Evolutionary conservation across 2,888 invertebrate species (phyloP).

Genomic region (Lymantria dispar): DNA sequence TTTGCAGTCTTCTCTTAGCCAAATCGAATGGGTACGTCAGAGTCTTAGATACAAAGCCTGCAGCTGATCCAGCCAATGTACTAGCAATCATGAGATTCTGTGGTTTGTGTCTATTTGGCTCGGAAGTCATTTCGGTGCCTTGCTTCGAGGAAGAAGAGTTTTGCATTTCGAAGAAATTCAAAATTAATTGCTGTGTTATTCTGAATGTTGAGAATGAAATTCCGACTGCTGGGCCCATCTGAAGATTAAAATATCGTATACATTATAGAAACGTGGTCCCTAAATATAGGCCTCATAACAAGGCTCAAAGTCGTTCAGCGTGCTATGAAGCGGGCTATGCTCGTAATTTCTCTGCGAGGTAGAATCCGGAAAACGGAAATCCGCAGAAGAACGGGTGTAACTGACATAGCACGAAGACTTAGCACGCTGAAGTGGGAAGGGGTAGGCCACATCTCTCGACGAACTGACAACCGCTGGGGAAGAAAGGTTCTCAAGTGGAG

Average conservation of each 20-base stretch:
- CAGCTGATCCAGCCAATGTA: constrained; percentile 83
- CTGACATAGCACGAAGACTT: too few relatives aligned
- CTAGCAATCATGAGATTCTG: constrained; percentile 57
- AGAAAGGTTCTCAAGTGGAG: too few relatives aligned
- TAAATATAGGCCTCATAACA: too few relatives aligned
- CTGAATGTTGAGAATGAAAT: constrained; percentile 63
- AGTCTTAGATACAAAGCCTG: constrained; percentile 90
- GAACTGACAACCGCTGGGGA: too few relatives aligned
- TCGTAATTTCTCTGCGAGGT: too few relatives aligned
- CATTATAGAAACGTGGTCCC: too few relatives aligned
- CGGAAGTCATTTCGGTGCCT: neutral
- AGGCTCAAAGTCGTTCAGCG: too few relatives aligned
- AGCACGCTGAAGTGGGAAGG: too few relatives aligned
- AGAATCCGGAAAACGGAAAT: too few relatives aligned
- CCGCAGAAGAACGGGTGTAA: too few relatives aligned
- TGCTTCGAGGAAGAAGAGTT: neutral
- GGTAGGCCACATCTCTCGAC: too few relatives aligned
- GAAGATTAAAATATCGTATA: constrained; percentile 19
- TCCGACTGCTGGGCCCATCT: constrained; percentile 69
- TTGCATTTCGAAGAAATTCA: constrained; percentile 21
- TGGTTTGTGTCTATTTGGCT: constrained; percentile 34
- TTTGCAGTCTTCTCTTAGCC: constrained; percentile 91
- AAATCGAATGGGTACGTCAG: constrained; percentile 94
- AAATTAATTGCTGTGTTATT: constrained; percentile 46
- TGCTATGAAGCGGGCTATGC: too few relatives aligned